phyloP scores from a whole-genome alignment of 2,888 invertebrate genomes.

The Sarcophaga subvicina region DNA sequence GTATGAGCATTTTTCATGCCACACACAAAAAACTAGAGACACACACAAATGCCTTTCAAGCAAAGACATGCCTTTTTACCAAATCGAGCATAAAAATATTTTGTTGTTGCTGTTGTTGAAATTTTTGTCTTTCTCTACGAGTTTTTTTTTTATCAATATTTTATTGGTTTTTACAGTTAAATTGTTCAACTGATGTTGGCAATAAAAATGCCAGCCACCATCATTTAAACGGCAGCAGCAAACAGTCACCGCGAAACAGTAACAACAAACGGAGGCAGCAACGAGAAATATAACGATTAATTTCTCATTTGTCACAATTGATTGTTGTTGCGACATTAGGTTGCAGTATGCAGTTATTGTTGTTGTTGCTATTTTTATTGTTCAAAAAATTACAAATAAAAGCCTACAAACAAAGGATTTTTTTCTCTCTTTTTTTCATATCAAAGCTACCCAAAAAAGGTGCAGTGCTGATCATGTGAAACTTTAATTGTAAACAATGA shows the following conservation, averaged over 20 bases:
- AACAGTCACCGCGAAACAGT: conserved; percentile 24
- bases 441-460: conserved; percentile 31
- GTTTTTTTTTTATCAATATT: too few relatives aligned
- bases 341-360: conserved; percentile 9
- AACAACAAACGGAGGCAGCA: conserved; percentile 23
- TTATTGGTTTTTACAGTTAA: conserved; percentile 42
- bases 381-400: conserved; percentile 21
- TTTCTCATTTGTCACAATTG: conserved; percentile 68
- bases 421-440: neutral
- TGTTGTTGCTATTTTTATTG: conserved; percentile 27
- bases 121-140: neutral
- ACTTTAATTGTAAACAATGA: conserved; percentile 6
- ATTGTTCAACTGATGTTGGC: neutral
- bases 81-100: conserved; percentile 67
- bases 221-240: conserved; percentile 16
- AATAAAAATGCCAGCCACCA: too few relatives aligned
- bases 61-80: conserved; percentile 41
- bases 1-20: neutral
- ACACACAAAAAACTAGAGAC: too few relatives aligned
- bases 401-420: too few relatives aligned
- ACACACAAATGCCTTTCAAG: neutral
- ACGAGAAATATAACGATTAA: conserved; percentile 57
- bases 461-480: conserved; percentile 61
- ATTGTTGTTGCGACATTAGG: conserved; percentile 55
- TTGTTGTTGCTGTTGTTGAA: conserved; percentile 32